Base-by-base conservation (phyloP, 2,797 vertebrate species). In the Picus viridis region DNA sequence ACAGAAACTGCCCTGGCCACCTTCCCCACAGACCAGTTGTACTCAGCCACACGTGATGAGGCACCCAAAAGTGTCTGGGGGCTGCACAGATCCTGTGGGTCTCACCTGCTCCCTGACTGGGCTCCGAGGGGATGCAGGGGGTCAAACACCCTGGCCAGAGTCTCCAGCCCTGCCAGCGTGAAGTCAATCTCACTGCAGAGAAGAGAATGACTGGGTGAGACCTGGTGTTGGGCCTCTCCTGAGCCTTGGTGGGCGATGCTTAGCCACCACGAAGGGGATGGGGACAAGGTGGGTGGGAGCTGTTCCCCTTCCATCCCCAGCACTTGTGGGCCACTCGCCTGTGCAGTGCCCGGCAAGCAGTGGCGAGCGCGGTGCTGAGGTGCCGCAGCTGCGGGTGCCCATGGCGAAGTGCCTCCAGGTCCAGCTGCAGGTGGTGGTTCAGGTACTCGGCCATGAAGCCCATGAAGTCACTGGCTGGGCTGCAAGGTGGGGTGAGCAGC, bases 131-230 rank as follows among this genome's bases (percentile, higher is more conserved):
- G 98, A 98, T 59, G 93, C 97, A 39, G 99, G 98, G 99, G 98
- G 92, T 99, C 98, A 13, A 99, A 99, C 51, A 99, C 98, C 96
- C 98, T 99, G 39, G 98, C 99, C 89, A 99, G 97, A 41, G 98
- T 98, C 97, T 99, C 99, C 93, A 99, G 97, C 34, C 99, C 98
- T 0, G 98, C 98, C 88, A 99, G 94, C 16, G 99, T 98, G 90
- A 98, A 98, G 96, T 99, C 99, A 41, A 99, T 99, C 96, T 99
- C 99, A 32, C 99, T 99, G 92, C 62, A 26, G 49, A 32, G 74
- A 41, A 36, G 41, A 82, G 17, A 8, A 71, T 64, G 9, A 71
- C 61, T 10, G 20, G 36, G 41, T 9, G 34, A 76, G 43, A 32
- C 53, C 13, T 2, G 2, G 6, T 0, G 0, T 43, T 2, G 10